Evolutionary conservation across 2,888 invertebrate genomes (phyloP).

Genomic region (Caenorhabditis plicata): DNA sequence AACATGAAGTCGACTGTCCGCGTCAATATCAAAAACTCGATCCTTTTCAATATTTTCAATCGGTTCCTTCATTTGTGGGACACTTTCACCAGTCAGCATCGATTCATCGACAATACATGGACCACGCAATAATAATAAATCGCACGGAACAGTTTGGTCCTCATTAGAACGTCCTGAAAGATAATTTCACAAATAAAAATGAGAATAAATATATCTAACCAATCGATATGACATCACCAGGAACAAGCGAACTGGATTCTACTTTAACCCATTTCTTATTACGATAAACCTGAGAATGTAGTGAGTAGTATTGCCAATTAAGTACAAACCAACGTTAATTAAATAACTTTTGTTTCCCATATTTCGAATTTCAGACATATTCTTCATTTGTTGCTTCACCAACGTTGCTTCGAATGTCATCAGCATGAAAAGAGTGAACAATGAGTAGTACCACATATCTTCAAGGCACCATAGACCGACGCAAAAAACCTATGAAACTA

Average conservation of each 20-base stretch:
- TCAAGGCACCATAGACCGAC: conserved; percentile 98
- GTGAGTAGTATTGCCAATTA: background rate
- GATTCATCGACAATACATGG: conserved; percentile 98
- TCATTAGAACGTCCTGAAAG: conserved; percentile 78
- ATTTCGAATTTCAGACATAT: conserved; percentile 97
- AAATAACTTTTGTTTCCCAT: conserved; percentile 97
- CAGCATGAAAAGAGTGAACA: conserved; percentile 63
- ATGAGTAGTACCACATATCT: conserved; percentile 71
- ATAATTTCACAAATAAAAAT: too few species aligned
- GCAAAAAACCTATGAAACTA: conserved; percentile 77
- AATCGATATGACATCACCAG: conserved; percentile 94
- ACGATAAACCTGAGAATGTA: conserved; percentile 53
- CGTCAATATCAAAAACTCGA: conserved; percentile 73
- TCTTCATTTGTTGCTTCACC: conserved; percentile 93
- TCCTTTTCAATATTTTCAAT: conserved; percentile 75
- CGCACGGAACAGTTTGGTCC: conserved; percentile 85
- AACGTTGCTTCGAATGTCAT: conserved; percentile 86
- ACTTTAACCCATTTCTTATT: conserved; percentile 58
- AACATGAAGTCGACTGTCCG: conserved; percentile 88
- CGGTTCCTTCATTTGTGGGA: conserved; percentile 97
- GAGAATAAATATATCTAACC: too few species aligned
- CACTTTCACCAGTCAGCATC: conserved; percentile 96
- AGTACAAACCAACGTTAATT: conserved; percentile 72
- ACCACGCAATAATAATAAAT: conserved; percentile 87
- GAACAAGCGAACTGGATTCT: conserved; percentile 79